Base-by-base conservation (phyloP, 2,888 invertebrate genomes). In the Leucophenga montana region DNA sequence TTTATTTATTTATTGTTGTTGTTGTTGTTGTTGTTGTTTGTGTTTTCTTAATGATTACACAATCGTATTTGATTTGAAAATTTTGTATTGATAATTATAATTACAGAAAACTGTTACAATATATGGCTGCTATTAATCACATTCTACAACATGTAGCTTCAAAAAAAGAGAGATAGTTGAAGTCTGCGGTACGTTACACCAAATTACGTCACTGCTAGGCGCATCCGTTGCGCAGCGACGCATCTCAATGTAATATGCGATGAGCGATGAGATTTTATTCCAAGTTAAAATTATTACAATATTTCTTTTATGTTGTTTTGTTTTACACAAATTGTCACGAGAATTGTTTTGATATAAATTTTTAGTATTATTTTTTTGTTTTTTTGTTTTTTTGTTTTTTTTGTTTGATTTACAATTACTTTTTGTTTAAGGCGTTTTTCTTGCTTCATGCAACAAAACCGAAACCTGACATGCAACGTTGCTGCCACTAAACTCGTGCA, bases 201-300 rank as follows among this genome's bases (percentile, higher is more conserved):
- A 46, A 64, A 22, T 64, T 64, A 64, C 62, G 62, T 64, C 62
- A 64, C 62, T 48, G 20, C 11, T 14, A 54, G 39, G 39, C 33
- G 33, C 33, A 33, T 33, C 33, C 33, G 33, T 33, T 33, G 33
- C 33, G 33, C 33, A 33, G 33, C 39, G 39, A 39, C 39, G 39
- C 39, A 39, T 39, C 39, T 39, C 39, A 39, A 1, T 11, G 39
- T 39, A 39, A 39, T 11, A 39, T n/a, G 53, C 54, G 22, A 18
- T 54, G 22, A 54, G 18, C 9, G 18, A 39, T 39, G 27, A 27
- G 27, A 3, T 27, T 4, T 3, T 27, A 39, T 39, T 39, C 11
- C 54, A 54, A 54, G 54, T 54, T 54, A 6, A 18, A n/a, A 22
- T 50, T n/a, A n/a, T 18, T 18, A 53, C 16, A n/a, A 16, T 53